These are phyloP conservation scores for Melanostoma mellinum DNA, from an alignment of 2,888 invertebrate genomes.

Conservation along the genomic window DNA sequence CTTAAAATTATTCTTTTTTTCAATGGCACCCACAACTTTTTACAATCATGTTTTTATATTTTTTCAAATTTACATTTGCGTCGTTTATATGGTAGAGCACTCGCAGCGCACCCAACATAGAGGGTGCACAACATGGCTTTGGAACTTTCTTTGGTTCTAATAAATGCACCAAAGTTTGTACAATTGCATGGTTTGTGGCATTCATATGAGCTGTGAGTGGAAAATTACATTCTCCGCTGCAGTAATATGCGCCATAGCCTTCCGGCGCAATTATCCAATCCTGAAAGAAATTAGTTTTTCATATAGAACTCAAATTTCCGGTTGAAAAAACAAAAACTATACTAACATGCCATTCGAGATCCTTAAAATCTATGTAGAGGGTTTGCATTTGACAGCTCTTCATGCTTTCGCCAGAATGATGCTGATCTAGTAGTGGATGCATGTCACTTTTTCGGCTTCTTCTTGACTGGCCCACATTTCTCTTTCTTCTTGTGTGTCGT, in stretches of 20 bases:
- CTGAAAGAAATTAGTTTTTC: slow-evolving; percentile 80
- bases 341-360: slow-evolving; percentile 91
- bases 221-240: slow-evolving; percentile 96
- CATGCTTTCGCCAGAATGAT: slow-evolving; percentile 80
- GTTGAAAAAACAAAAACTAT: background rate
- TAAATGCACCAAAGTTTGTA: slow-evolving; percentile 94
- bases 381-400: slow-evolving; percentile 94
- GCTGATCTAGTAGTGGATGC: slow-evolving; percentile 78
- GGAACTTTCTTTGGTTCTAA: slow-evolving; percentile 90
- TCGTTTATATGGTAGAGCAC: slow-evolving; percentile 96
- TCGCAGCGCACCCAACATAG: slow-evolving; percentile 92
- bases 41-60: slow-evolving; percentile 98
- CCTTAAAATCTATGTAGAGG: slow-evolving; percentile 95
- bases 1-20: slow-evolving; percentile 68
- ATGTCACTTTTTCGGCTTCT: slow-evolving; percentile 80
- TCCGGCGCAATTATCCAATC: slow-evolving; percentile 98
- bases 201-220: slow-evolving; percentile 96
- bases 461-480: slow-evolving; percentile 77
- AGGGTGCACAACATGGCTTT: slow-evolving; percentile 96
- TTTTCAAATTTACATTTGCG: slow-evolving; percentile 95
- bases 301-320: background rate
- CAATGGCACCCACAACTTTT: slow-evolving; percentile 98
- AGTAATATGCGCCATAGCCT: slow-evolving; percentile 96
- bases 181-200: slow-evolving; percentile 98
- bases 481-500: slow-evolving; percentile 77